phyloP scores from a whole-genome alignment of 2,113 vertebrate genomes.

The Uropsilus gracilis region DNA sequence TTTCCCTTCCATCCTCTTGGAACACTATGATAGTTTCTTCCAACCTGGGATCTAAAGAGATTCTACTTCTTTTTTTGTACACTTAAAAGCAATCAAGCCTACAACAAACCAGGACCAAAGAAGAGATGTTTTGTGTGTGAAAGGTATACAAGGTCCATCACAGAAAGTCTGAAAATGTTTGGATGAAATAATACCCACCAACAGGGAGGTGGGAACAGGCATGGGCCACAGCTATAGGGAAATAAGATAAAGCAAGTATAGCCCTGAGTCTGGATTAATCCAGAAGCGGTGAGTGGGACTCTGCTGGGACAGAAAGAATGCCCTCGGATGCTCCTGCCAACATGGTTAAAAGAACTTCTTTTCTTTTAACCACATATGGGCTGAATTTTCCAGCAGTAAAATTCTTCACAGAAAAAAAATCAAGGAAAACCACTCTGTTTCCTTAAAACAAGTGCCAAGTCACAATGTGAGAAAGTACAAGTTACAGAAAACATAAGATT shows the following conservation, averaged over 20 bases:
- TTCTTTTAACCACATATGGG: constrained; percentile 35
- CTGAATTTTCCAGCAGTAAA: constrained; percentile 37
- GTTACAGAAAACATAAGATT: constrained; percentile 62
- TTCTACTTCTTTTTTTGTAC: background rate
- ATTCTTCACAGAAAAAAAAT: constrained; percentile 32
- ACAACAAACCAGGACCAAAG: background rate
- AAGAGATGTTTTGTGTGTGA: background rate
- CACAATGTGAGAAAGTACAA: constrained; percentile 55
- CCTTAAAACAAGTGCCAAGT: constrained; percentile 64
- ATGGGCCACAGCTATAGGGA: background rate
- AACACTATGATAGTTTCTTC: background rate
- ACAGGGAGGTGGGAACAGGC: background rate
- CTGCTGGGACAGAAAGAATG: background rate
- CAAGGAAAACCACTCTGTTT: constrained; percentile 43
- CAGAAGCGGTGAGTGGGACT: background rate
- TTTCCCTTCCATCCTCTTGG: background rate
- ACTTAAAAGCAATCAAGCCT: constrained; percentile 36
- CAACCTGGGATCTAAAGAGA: background rate
- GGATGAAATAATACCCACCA: no score
- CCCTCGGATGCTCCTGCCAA: background rate
- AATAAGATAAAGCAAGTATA: background rate
- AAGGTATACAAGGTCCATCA: background rate
- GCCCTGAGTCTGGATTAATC: background rate
- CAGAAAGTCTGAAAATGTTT: background rate
- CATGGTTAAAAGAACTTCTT: background rate